These are phyloP conservation scores for Esox masquinongy DNA, from an alignment of 2,797 vertebrate genomes.

Conservation along the genomic window DNA sequence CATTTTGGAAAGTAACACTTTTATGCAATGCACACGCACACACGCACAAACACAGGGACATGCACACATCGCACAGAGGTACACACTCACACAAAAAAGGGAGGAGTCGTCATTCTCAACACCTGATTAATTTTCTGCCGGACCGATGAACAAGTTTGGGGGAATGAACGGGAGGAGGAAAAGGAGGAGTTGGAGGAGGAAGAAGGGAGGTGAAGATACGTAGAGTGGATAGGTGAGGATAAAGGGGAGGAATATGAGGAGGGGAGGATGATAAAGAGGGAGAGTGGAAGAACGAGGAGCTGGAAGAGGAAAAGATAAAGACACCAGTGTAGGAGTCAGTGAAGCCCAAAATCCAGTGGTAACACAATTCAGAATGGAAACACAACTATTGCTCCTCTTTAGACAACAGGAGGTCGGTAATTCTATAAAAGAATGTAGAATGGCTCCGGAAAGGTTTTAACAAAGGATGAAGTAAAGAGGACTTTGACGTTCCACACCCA, in stretches of 20 bases:
- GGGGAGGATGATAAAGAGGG: no score
- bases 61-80: slow-evolving; percentile 17
- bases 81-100: slow-evolving; percentile 19
- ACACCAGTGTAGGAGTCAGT: slow-evolving; percentile 5
- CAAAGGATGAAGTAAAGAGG: no score
- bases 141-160: background rate
- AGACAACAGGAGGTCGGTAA: background rate
- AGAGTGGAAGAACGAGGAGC: no score
- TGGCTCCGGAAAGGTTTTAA: background rate
- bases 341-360: no score
- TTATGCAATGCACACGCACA: slow-evolving; percentile 23
- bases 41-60: background rate
- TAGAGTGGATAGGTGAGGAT: no score
- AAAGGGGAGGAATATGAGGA: no score
- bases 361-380: background rate
- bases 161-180: slow-evolving; percentile 2
- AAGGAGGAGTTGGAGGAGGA: slow-evolving; percentile 44
- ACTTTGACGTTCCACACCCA: background rate
- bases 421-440: background rate
- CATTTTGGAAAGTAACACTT: slow-evolving; percentile 26
- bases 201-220: no score
- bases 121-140: slow-evolving; percentile 50
- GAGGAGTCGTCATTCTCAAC: slow-evolving; percentile 17
- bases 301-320: slow-evolving; percentile 24
- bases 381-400: no score